Base-by-base conservation (phyloP, 2,797 vertebrate species). In the Melanogrammus aeglefinus region DNA sequence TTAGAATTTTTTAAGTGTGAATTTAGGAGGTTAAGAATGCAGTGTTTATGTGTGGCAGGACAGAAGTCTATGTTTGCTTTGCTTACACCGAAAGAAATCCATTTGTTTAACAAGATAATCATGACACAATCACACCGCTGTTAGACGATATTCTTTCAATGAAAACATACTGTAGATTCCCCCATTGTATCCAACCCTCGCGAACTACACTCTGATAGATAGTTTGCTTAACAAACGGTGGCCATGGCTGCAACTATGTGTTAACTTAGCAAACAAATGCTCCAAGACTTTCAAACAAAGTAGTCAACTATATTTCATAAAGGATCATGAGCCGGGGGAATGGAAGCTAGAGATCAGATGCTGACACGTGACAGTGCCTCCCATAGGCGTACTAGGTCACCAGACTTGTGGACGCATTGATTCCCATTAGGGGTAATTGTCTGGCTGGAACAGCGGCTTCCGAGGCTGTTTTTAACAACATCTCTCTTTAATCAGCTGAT, bases 401-500 rank as follows among this genome's bases (percentile, higher is more conserved):
- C 63, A 69, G 8, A 69, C 78, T 80, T 0, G 39, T 69, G 77
- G 41, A 8, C 75, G 69, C 71, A 24, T 41, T 35, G 21, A 41
- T 33, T 71, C 3, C 75, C 47, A 80, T 90, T 73, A 80, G 70
- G 76, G 83, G 81, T 86, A 78, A 82, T 39, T 72, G 73, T 44
- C 38, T 38, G 74, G 78, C 12, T 21, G 79, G 63, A 81, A 75
- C 80, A 75, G 24, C 63, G 75, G 79, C 82, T 69, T 80, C 47
- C 51, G 70, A 70, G 31, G 74, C 75, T 74, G 79, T 80, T 80
- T 80, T 81, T 78, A 87, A 83, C 73, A 41, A 24, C 77, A 51
- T 85, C 72, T 81, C 44, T 51, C 16, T 88, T 85, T 90, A 87
- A 86, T 88, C 80, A 87, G 79, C 51, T 81, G 51, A 78, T 8